These are phyloP conservation scores for Hyalella azteca DNA, from an alignment of 2,888 invertebrate species.

Conservation along the genomic window DNA sequence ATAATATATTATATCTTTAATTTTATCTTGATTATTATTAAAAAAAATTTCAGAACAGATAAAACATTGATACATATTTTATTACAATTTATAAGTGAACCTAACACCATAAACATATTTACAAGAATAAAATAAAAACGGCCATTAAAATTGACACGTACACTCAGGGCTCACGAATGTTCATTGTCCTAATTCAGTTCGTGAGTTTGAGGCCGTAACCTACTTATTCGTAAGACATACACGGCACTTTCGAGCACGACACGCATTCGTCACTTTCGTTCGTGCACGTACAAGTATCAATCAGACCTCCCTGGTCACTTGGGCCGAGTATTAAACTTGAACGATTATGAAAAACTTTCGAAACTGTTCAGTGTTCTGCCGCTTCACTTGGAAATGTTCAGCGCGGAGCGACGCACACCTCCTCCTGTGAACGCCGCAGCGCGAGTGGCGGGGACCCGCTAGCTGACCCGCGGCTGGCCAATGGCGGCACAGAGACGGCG, in stretches of 20 bases:
- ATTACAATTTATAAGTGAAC: background rate
- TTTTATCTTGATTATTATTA: too few species aligned
- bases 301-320: background rate
- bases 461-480: background rate
- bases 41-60: too few species aligned
- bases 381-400: background rate
- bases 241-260: too few species aligned
- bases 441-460: background rate
- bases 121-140: too few species aligned
- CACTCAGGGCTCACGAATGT: too few species aligned
- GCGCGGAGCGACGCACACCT: background rate
- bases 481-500: background rate
- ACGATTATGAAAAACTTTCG: background rate
- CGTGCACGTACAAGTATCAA: background rate
- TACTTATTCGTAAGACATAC: too few species aligned
- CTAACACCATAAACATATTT: too few species aligned
- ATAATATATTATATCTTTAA: background rate
- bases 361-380: too few species aligned
- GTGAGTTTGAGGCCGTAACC: too few species aligned
- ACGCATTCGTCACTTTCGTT: background rate
- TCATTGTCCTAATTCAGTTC: too few species aligned
- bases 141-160: too few species aligned
- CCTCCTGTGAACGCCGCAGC: background rate
- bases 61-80: background rate
- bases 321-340: background rate